Conservation (phyloP, 2,113 vertebrate species). For the Sorex araneus region DNA sequence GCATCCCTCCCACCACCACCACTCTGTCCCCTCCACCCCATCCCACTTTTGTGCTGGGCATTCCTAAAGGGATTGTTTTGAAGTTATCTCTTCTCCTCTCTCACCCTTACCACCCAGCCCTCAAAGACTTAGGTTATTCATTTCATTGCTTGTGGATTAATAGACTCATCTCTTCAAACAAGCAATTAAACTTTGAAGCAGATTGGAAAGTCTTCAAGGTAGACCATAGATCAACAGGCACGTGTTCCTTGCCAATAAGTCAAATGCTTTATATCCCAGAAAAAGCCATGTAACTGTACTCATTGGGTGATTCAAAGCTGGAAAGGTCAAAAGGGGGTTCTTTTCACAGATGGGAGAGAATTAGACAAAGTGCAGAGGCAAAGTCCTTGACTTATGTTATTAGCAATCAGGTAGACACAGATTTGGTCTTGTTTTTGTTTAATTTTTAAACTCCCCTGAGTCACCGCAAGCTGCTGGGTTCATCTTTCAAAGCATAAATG, state of each 20-base stretch:
- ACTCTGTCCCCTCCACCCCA: too few relatives aligned
- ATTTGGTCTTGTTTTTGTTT: background rate
- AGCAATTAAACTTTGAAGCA: background rate
- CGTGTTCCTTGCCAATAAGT: background rate
- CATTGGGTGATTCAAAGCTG: background rate
- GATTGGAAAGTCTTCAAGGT: background rate
- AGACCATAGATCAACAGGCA: background rate
- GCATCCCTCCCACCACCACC: too few relatives aligned
- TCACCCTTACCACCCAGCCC: background rate
- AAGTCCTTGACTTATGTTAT: background rate
- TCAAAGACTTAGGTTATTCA: background rate
- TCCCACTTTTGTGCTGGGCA: too few relatives aligned
- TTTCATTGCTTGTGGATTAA: constrained; percentile 53
- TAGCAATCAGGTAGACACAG: background rate
- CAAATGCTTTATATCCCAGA: constrained; percentile 6
- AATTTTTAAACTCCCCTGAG: constrained; percentile 29
- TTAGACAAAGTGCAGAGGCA: background rate
- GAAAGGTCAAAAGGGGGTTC: background rate
- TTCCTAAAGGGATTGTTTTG: background rate
- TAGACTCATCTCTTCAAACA: background rate
- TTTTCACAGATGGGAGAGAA: background rate
- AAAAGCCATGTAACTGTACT: background rate
- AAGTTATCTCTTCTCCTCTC: background rate
- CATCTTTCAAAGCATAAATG: background rate
- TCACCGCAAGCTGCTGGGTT: background rate